Base-by-base conservation (phyloP, 2,888 invertebrate species). In the Pristionchus japonicus region DNA sequence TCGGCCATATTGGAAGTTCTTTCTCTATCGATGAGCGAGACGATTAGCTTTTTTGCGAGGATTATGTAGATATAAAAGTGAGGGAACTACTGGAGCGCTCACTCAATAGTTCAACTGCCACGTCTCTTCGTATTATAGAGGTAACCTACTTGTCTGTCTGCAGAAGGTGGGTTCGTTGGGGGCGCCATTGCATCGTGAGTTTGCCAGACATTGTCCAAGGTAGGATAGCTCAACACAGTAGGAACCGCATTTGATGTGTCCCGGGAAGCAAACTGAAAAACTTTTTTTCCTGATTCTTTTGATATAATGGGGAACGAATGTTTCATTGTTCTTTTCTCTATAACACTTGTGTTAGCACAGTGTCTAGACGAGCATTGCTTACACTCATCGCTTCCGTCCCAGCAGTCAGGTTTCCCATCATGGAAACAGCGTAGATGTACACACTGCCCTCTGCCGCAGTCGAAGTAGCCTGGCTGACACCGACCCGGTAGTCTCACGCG, bases 351-450 rank as follows among this genome's bases (percentile, higher is more conserved):
- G n/a, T n/a, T n/a, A n/a, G n/a, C 17, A 9, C 74, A 7, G 7
- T 57, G 7, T 57, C 57, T 31, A 34, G 11, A 34, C 17, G 17
- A 15, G 3, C 6, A 40, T 1, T 43, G 77, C 91, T 90, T 70
- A 93, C 93, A 93, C 90, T 94, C 94, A 90, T 94, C 94, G 88
- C 93, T 93, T 49, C 92, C 93, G 89, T 94, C 93, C 84, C 90
- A 88, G 86, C 94, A 94, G 86, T 94, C 93, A 47, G 91, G 90
- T 88, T 91, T 90, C 27, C 93, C 93, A 89, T 94, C 93, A 88
- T 93, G 92, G 88, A 94, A 93, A 43, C 91, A 89, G 52, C 86
- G 85, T 34, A 93, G 90, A 23, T 93, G 92, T 70, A 94, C 91
- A 89, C 94, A 94, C 85, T 90, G 90, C 64, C 93, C 92, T 40